A percentile compares a stretch with the other conserved stretches of the same genome.
phyloP scores from a whole-genome alignment of 1,140 invertebrate species.

The Calephelis virginiensis region DNA sequence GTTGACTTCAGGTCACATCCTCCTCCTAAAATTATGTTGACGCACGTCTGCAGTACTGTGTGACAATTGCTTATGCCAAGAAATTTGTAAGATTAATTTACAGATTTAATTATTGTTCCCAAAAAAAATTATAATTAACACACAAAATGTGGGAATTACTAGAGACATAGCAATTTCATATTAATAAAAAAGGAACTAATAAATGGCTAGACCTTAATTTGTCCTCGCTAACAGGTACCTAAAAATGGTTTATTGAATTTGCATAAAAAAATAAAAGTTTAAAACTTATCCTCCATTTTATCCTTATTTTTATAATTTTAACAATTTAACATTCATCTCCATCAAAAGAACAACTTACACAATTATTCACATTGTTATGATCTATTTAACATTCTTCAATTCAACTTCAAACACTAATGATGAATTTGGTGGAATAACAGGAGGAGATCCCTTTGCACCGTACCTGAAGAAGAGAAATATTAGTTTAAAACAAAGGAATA shows the following conservation, averaged over 20 bases:
- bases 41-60: too few species aligned
- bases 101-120: too few species aligned
- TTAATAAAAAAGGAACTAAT: background rate
- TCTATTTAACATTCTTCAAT: slow-evolving; percentile 88
- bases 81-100: too few species aligned
- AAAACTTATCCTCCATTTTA: background rate
- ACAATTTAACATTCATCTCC: slow-evolving; percentile 14
- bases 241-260: background rate
- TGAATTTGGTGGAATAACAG: slow-evolving; percentile 90
- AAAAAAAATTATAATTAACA: background rate
- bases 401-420: slow-evolving; percentile 93
- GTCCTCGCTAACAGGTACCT: background rate
- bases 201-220: background rate
- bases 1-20: too few species aligned
- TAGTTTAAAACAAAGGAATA: background rate
- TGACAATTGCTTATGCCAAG: too few species aligned
- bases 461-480: slow-evolving; percentile 81
- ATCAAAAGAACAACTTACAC: background rate
- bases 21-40: too few species aligned
- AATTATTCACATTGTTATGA: slow-evolving; percentile 15
- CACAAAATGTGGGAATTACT: background rate
- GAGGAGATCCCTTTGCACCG: slow-evolving; percentile 88
- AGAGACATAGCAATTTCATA: background rate
- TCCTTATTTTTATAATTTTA: slow-evolving; percentile 8
- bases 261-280: slow-evolving; percentile 13